phyloP scores from a whole-genome alignment of 2,113 vertebrate genomes.

The Pollachius pollachius region DNA sequence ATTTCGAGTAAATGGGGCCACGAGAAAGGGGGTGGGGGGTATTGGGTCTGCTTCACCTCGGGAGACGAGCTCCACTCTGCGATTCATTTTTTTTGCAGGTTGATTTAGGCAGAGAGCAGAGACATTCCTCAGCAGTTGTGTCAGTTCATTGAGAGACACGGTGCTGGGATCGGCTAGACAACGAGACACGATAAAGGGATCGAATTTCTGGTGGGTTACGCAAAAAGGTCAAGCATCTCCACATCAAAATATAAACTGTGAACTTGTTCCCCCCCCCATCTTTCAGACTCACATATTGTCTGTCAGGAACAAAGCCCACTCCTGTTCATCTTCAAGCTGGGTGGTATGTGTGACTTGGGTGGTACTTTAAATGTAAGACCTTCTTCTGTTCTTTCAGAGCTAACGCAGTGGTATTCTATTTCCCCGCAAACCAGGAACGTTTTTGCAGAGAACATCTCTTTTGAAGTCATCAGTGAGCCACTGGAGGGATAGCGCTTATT shows the following conservation, averaged over 20 bases:
- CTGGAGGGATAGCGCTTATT: too few relatives aligned
- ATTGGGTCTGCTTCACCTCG: conserved; percentile 5
- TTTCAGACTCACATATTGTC: too few relatives aligned
- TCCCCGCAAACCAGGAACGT: too few relatives aligned
- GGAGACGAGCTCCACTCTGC: conserved; percentile 31
- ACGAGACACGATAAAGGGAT: conserved; percentile 12
- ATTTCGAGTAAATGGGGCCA: conserved; percentile 49
- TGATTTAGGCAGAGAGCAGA: conserved; percentile 64
- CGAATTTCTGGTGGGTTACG: conserved; percentile 13
- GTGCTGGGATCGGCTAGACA: conserved; percentile 41
- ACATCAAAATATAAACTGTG: too few relatives aligned
- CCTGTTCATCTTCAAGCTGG: conserved; percentile 43
- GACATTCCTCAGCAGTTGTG: conserved; percentile 72
- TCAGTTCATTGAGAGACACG: conserved; percentile 47
- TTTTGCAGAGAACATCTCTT: neutral
- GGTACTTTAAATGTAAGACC: conserved; percentile 41
- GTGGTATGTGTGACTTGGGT: conserved; percentile 57
- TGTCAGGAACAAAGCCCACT: too few relatives aligned
- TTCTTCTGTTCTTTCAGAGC: conserved; percentile 42
- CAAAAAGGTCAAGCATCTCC: too few relatives aligned
- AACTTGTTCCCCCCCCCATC: too few relatives aligned
- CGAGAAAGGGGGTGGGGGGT: conserved; percentile 18
- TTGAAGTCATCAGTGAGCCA: neutral
- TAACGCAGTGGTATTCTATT: conserved; percentile 16
- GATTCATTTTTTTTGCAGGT: conserved; percentile 27